Evolutionary conservation across 2,113 vertebrate species (phyloP).

Genomic region (Bungarus multicinctus): DNA sequence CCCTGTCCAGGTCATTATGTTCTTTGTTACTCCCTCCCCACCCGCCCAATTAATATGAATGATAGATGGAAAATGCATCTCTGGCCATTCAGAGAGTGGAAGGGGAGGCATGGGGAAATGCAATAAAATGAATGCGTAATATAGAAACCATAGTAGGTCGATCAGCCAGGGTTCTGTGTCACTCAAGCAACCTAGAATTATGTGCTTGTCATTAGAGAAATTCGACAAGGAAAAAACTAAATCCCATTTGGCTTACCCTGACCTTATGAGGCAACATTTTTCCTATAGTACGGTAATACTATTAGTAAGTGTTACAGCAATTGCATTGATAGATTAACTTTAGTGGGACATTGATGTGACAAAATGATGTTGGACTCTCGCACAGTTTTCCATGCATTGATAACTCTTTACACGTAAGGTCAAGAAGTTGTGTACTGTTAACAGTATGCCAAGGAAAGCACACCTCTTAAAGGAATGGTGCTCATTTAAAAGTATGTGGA

Average conservation of each 20-base stretch:
- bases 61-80: neutral
- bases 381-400: neutral
- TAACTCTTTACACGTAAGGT: neutral
- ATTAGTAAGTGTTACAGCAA: neutral
- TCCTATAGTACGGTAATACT: neutral
- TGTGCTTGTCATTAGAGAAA: rapidly evolving
- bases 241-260: rapidly evolving
- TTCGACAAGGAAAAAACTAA: neutral
- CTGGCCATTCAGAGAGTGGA: neutral
- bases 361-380: neutral
- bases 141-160: neutral
- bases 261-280: neutral
- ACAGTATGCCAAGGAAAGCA: neutral
- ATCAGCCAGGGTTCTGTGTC: neutral
- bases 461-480: neutral
- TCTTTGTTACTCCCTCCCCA: neutral
- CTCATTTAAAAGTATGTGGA: constrained; percentile 13
- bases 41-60: neutral
- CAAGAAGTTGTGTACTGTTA: neutral
- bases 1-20: neutral
- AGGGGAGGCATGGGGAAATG: neutral
- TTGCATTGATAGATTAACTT: constrained; percentile 1
- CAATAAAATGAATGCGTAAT: neutral
- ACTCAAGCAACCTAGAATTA: neutral
- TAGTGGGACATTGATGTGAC: neutral